Conservation (phyloP, 2,888 invertebrate genomes). For the Drosophila colorata region DNA sequence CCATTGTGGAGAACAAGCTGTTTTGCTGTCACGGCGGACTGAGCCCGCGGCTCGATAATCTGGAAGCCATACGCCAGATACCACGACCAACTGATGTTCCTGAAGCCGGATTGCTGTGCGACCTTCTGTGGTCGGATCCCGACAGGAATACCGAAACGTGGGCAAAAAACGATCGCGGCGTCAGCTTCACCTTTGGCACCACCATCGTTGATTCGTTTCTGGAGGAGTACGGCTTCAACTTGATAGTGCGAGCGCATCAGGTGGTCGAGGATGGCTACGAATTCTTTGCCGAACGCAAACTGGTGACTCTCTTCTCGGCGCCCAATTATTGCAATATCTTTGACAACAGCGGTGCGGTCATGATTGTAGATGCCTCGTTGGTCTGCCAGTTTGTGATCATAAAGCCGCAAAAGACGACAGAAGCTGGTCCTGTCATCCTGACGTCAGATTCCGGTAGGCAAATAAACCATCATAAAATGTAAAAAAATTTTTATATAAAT, state of each 20-base stretch:
- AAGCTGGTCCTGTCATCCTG: neutral
- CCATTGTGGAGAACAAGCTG: conserved; percentile 29
- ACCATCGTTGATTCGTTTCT: conserved; percentile 15
- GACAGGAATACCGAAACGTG: neutral
- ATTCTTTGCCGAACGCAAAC: conserved; percentile 29
- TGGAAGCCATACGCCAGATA: conserved; percentile 18
- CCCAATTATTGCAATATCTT: conserved; percentile 43
- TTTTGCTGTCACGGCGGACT: conserved; percentile 49
- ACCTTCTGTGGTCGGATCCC: conserved; percentile 42
- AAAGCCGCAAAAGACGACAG: neutral
- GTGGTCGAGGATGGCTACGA: conserved; percentile 47
- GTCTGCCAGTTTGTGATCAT: conserved; percentile 29
- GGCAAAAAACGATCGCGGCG: conserved; percentile 29
- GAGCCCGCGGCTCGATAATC: conserved; percentile 15
- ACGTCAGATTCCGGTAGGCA: neutral
- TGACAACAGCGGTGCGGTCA: conserved; percentile 28
- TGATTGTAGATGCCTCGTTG: conserved; percentile 7
- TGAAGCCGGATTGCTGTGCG: conserved; percentile 25
- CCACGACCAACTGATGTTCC: conserved; percentile 30
- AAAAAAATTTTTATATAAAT: neutral
- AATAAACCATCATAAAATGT: neutral
- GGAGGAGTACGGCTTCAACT: conserved; percentile 4
- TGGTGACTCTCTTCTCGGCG: conserved; percentile 42
- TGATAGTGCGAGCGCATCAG: conserved; percentile 41
- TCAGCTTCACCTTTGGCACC: conserved; percentile 20